A percentile compares a stretch with the other conserved stretches of the same genome.
These are phyloP conservation scores for Pollicipes pollicipes DNA, from an alignment of 1,140 invertebrate species.

Conservation along the genomic window DNA sequence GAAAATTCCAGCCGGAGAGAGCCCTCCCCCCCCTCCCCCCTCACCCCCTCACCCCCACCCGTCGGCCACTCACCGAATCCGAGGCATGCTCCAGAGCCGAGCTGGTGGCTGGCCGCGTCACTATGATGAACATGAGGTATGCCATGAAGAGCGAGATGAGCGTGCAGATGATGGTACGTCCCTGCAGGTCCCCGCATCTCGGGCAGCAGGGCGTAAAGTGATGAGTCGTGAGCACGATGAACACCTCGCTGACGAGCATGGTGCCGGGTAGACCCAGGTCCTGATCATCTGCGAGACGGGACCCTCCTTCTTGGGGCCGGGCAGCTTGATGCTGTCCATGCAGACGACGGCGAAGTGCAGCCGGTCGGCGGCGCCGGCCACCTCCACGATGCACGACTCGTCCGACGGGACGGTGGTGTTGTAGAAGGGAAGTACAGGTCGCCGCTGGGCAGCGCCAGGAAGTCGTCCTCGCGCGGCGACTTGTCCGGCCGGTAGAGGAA, in stretches of 20 bases:
- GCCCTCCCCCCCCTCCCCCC: too few relatives aligned
- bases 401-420: neutral
- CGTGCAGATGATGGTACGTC: conserved; percentile 13
- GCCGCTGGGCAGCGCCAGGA: neutral
- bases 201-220: neutral
- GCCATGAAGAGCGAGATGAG: conserved; percentile 15
- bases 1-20: too few relatives aligned
- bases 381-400: neutral
- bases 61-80: conserved; percentile 12
- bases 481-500: neutral
- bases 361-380: neutral
- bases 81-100: conserved; percentile 12
- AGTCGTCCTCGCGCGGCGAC: neutral
- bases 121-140: conserved; percentile 15
- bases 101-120: conserved; percentile 13
- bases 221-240: neutral
- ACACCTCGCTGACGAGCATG: neutral
- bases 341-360: neutral
- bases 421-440: neutral
- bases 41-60: neutral
- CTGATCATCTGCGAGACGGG: neutral
- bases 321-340: neutral
- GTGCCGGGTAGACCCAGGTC: neutral
- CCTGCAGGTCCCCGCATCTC: conserved; percentile 8
- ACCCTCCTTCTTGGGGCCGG: neutral